These are phyloP conservation scores for Anisognathus igniventris DNA, from an alignment of 2,797 vertebrate genomes.

Conservation along the genomic window DNA sequence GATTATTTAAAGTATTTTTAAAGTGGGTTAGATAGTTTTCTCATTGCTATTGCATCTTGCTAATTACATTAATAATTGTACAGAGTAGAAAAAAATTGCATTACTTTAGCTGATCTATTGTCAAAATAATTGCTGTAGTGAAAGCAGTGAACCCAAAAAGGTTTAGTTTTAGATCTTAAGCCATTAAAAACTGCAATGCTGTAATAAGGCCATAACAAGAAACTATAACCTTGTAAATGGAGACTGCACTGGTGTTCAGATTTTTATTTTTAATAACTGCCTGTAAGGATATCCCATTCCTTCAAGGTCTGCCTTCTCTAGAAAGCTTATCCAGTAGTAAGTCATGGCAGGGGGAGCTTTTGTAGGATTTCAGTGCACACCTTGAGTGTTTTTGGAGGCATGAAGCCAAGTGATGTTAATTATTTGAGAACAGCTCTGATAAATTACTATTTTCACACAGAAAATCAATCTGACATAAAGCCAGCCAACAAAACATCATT, in stretches of 20 bases:
- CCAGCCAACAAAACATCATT: background rate
- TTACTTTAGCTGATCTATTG: background rate
- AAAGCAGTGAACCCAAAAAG: background rate
- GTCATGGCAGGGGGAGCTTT: background rate
- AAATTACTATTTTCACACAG: background rate
- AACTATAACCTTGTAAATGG: constrained; percentile 6
- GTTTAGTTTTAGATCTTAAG: background rate
- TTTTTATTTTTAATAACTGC: constrained; percentile 10
- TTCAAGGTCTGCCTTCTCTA: background rate
- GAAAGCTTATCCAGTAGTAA: background rate
- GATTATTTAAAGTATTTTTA: background rate
- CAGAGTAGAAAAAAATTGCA: background rate
- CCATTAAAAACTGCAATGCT: background rate
- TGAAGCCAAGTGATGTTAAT: background rate
- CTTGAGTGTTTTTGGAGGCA: background rate
- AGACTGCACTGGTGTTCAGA: background rate
- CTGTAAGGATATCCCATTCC: background rate
- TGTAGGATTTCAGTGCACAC: background rate
- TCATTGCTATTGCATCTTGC: background rate
- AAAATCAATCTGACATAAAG: background rate
- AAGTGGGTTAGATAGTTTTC: background rate
- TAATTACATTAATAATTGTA: background rate
- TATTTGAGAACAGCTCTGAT: background rate
- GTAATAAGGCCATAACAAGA: background rate
- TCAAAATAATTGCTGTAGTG: background rate